Evolutionary conservation across 2,797 vertebrate species (phyloP).

Genomic region (Sternarchorhynchus goeldii): DNA sequence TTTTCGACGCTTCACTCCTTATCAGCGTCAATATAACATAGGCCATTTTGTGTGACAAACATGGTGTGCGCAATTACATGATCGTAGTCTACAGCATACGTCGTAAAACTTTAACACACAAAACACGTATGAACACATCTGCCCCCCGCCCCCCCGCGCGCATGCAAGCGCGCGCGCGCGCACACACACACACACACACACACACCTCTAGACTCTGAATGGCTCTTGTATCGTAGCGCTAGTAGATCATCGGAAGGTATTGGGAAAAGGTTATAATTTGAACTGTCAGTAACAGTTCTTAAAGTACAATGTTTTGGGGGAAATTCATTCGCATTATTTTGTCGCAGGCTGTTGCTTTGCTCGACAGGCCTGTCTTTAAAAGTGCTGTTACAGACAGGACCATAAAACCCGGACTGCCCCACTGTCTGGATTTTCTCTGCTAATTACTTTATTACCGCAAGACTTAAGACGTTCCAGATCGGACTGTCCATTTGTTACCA

Average conservation of each 20-base stretch:
- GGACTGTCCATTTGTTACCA: slow-evolving; percentile 84
- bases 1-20: slow-evolving; percentile 41
- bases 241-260: background rate
- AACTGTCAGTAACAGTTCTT: slow-evolving; percentile 16
- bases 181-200: slow-evolving; percentile 5
- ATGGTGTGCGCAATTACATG: slow-evolving; percentile 38
- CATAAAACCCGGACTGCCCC: slow-evolving; percentile 84
- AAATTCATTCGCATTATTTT: slow-evolving; percentile 2
- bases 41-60: slow-evolving; percentile 12
- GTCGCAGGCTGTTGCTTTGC: background rate
- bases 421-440: slow-evolving; percentile 86
- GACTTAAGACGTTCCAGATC: slow-evolving; percentile 84
- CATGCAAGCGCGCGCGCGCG: background rate
- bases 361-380: slow-evolving; percentile 85
- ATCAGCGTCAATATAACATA: slow-evolving; percentile 46
- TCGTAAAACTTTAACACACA: slow-evolving; percentile 44
- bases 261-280: background rate
- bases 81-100: slow-evolving; percentile 38
- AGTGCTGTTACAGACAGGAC: slow-evolving; percentile 77
- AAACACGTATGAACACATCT: slow-evolving; percentile 7
- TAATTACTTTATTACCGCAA: slow-evolving; percentile 95
- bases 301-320: slow-evolving; percentile 23
- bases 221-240: background rate
- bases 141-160: too few relatives aligned
- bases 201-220: background rate